Evolutionary conservation across 2,888 invertebrate species (phyloP).

Genomic region (Alsophila aescularia): DNA sequence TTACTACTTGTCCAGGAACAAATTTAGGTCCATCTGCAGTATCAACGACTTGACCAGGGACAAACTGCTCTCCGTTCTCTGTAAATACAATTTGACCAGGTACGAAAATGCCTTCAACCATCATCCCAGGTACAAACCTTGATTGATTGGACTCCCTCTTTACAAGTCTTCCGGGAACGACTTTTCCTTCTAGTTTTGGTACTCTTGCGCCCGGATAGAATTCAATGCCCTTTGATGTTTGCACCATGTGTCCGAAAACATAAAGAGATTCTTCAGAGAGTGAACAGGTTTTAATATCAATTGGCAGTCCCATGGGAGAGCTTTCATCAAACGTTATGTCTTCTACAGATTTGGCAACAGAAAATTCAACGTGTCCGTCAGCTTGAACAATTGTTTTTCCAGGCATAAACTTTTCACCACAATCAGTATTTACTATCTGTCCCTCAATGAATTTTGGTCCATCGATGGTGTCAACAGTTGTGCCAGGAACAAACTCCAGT

Average conservation of each 20-base stretch:
- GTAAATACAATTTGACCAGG: constrained; percentile 89
- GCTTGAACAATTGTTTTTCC: constrained; percentile 82
- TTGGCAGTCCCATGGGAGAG: constrained; percentile 81
- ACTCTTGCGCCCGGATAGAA: constrained; percentile 85
- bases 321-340: constrained; percentile 84
- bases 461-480: constrained; percentile 85
- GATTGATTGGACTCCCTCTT: constrained; percentile 85
- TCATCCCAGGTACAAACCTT: constrained; percentile 88
- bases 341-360: constrained; percentile 82
- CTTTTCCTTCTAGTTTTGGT: constrained; percentile 82
- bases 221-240: constrained; percentile 86
- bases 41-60: constrained; percentile 89
- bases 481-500: constrained; percentile 85
- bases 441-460: constrained; percentile 88
- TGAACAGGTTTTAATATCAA: constrained; percentile 83
- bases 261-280: constrained; percentile 80
- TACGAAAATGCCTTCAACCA: constrained; percentile 87
- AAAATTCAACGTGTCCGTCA: constrained; percentile 83
- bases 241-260: constrained; percentile 88
- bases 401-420: constrained; percentile 86
- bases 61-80: constrained; percentile 88
- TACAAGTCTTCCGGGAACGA: constrained; percentile 86
- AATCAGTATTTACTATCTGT: constrained; percentile 84
- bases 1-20: constrained; percentile 91
- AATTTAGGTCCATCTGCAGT: constrained; percentile 88